Conservation (phyloP, 2,113 vertebrate genomes). For the Callocephalon fimbriatum region DNA sequence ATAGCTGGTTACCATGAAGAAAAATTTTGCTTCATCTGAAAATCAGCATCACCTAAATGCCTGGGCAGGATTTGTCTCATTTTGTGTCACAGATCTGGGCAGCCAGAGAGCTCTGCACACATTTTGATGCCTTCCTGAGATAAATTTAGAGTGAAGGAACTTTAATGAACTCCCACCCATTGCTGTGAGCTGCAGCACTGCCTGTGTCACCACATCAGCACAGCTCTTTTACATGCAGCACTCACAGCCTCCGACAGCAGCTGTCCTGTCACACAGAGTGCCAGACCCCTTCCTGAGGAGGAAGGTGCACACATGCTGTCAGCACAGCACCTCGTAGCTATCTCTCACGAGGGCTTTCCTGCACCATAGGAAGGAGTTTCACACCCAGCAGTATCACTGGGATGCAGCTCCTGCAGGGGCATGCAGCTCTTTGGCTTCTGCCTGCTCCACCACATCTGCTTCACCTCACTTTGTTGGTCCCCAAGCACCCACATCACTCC, state of each 20-base stretch:
- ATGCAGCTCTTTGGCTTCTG: background rate
- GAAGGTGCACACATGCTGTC: background rate
- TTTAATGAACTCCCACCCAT: background rate
- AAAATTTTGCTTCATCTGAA: background rate
- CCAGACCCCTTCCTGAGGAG: background rate
- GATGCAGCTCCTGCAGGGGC: background rate
- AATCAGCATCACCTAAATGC: background rate
- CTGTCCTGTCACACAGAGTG: background rate
- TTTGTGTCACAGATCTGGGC: background rate
- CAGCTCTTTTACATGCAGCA: background rate
- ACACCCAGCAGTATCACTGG: background rate
- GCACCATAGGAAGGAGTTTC: background rate
- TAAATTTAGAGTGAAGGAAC: background rate
- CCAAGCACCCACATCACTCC: fast-evolving
- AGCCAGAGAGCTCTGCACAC: background rate
- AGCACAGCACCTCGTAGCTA: background rate
- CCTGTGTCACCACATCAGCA: background rate
- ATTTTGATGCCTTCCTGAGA: background rate
- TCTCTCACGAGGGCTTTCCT: background rate
- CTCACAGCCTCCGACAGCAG: background rate
- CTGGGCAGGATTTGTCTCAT: background rate
- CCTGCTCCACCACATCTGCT: background rate
- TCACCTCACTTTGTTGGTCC: fast-evolving
- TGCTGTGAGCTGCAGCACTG: background rate
- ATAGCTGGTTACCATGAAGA: background rate